Evolutionary conservation across 1,140 invertebrate species (phyloP).

Genomic region (Hyles euphorbiae): DNA sequence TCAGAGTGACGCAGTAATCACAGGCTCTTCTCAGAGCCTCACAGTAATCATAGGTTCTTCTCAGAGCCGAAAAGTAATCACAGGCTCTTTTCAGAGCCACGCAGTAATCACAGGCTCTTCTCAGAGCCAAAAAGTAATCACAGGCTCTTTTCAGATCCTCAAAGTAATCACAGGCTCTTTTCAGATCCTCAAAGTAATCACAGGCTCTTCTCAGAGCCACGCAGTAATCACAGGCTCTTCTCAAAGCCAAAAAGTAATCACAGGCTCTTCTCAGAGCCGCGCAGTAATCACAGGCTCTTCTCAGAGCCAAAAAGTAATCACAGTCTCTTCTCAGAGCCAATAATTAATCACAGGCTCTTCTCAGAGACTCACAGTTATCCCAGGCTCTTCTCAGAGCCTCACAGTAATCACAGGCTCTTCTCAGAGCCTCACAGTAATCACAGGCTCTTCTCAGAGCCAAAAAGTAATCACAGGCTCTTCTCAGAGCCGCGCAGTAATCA

Average conservation of each 20-base stretch:
- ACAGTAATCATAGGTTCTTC: slow-evolving; percentile 10
- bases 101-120: slow-evolving; percentile 4
- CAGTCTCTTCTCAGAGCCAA: not conserved
- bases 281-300: no score
- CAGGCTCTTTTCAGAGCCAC: slow-evolving; percentile 13
- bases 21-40: slow-evolving; percentile 11
- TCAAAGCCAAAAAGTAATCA: no score
- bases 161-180: slow-evolving; percentile 5
- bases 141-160: slow-evolving; percentile 3
- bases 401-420: slow-evolving; percentile 10
- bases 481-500: no score
- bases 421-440: not conserved
- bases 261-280: slow-evolving; percentile 6
- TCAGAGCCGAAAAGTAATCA: slow-evolving; percentile 3
- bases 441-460: no score
- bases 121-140: slow-evolving; percentile 7
- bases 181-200: slow-evolving; percentile 6
- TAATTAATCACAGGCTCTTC: slow-evolving; percentile 1
- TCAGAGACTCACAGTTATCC: slow-evolving; percentile 4
- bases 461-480: no score
- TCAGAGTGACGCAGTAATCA: not conserved
- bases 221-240: no score
- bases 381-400: slow-evolving; percentile 7
- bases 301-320: no score
- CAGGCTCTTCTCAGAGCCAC: not conserved